A percentile compares a stretch with the other conserved stretches of the same genome.
phyloP scores from a whole-genome alignment of 2,888 invertebrate species.

The Drosophila mayaguana region DNA sequence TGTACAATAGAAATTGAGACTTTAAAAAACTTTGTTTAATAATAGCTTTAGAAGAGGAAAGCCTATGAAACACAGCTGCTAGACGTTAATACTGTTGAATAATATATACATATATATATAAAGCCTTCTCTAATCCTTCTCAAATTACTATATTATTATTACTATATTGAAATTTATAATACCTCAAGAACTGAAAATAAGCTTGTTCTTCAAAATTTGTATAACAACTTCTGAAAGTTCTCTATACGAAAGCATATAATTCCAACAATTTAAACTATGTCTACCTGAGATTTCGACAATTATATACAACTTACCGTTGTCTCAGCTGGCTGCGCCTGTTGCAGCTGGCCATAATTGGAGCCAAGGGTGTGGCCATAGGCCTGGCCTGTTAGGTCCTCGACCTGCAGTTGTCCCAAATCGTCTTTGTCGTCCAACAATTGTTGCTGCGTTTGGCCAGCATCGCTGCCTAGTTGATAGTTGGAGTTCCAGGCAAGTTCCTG shows the following conservation, averaged over 20 bases:
- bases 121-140: too few species aligned
- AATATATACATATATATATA: too few species aligned
- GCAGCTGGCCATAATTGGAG: conserved; percentile 34
- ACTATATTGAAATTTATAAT: too few species aligned
- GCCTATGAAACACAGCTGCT: too few species aligned
- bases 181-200: too few species aligned
- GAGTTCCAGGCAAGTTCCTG: conserved; percentile 41
- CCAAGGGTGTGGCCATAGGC: conserved; percentile 21
- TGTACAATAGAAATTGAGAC: too few species aligned
- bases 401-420: conserved; percentile 38
- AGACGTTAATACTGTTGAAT: too few species aligned
- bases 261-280: background rate
- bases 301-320: conserved; percentile 48
- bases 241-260: background rate
- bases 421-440: conserved; percentile 1
- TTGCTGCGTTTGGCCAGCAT: conserved; percentile 51
- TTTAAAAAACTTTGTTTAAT: too few species aligned
- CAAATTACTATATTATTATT: too few species aligned
- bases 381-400: conserved; percentile 50
- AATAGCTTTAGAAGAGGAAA: too few species aligned
- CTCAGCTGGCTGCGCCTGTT: conserved; percentile 24
- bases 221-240: background rate
- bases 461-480: conserved; percentile 21
- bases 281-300: fast-evolving
- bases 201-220: background rate